phyloP scores from a whole-genome alignment of 2,888 invertebrate species.

The Folsomia manolachei region DNA sequence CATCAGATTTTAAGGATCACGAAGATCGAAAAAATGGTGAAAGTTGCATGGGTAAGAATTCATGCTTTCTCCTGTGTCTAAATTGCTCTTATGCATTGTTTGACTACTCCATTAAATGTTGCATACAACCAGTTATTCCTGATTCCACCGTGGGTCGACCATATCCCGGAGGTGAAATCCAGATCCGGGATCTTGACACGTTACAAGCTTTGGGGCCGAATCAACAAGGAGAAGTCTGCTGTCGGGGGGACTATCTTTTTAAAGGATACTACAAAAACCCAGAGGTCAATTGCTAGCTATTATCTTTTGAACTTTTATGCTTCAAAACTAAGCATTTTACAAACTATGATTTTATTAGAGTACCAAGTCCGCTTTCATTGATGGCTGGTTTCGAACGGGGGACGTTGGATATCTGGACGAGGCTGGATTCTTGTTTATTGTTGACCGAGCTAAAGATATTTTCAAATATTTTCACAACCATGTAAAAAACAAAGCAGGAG shows the following conservation, averaged over 20 bases:
- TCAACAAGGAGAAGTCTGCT: slow-evolving; percentile 28
- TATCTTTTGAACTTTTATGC: too few species aligned
- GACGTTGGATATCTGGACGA: slow-evolving; percentile 43
- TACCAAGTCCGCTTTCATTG: slow-evolving; percentile 26
- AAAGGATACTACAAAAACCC: slow-evolving; percentile 26
- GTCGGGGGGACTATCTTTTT: slow-evolving; percentile 1
- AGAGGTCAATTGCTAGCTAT: slow-evolving; percentile 10
- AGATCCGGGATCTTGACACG: slow-evolving; percentile 25
- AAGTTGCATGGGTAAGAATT: background rate
- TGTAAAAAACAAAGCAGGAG: too few species aligned
- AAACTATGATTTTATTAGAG: slow-evolving; percentile 20
- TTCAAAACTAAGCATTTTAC: background rate
- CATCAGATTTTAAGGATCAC: background rate
- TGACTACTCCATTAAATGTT: background rate
- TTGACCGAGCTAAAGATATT: slow-evolving; percentile 44
- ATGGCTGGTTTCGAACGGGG: slow-evolving; percentile 41
- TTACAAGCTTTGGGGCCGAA: slow-evolving; percentile 21
- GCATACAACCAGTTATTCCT: slow-evolving; percentile 11
- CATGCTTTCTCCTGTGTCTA: background rate
- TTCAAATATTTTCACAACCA: slow-evolving; percentile 44
- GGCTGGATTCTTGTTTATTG: slow-evolving; percentile 37
- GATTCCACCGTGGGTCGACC: slow-evolving; percentile 20
- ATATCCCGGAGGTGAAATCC: slow-evolving; percentile 23
- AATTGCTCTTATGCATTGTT: background rate
- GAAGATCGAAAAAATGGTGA: too few species aligned